These are phyloP conservation scores for Acipenser transmontanus DNA, from an alignment of 2,797 vertebrate species.

Conservation along the genomic window DNA sequence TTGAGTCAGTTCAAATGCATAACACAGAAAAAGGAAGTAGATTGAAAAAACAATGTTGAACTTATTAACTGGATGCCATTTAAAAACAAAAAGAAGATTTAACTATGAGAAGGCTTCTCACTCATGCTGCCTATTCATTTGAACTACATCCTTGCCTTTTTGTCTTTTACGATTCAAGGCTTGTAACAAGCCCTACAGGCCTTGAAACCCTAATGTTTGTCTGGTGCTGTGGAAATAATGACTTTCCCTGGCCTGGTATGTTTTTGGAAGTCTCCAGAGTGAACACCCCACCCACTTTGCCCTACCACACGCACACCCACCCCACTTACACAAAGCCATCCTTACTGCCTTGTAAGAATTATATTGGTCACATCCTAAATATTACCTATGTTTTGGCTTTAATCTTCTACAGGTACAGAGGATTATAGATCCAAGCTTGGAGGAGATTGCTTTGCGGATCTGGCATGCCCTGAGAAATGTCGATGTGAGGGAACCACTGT, in stretches of 20 bases:
- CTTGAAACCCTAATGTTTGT: slow-evolving; percentile 9
- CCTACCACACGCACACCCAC: not conserved
- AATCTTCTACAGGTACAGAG: slow-evolving; percentile 80
- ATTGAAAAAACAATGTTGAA: no score
- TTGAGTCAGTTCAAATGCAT: no score
- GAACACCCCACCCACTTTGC: slow-evolving; percentile 12
- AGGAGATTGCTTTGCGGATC: slow-evolving; percentile 92
- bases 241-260: slow-evolving; percentile 27
- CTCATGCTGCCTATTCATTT: slow-evolving; percentile 7
- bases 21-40: no score
- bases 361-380: no score
- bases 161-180: slow-evolving; percentile 4
- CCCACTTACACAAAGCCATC: not conserved
- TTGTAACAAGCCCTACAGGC: not conserved
- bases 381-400: slow-evolving; percentile 22
- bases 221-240: slow-evolving; percentile 26
- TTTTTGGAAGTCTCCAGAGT: slow-evolving; percentile 5
- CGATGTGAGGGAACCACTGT: slow-evolving; percentile 94
- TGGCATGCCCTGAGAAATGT: slow-evolving; percentile 94
- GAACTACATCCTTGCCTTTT: not conserved
- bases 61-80: no score
- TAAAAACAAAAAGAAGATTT: not conserved
- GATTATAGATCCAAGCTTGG: slow-evolving; percentile 94
- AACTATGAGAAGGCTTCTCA: slow-evolving; percentile 4
- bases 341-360: no score